Conservation (phyloP, 2,797 vertebrate genomes). For the Sebastes steindachneri region DNA sequence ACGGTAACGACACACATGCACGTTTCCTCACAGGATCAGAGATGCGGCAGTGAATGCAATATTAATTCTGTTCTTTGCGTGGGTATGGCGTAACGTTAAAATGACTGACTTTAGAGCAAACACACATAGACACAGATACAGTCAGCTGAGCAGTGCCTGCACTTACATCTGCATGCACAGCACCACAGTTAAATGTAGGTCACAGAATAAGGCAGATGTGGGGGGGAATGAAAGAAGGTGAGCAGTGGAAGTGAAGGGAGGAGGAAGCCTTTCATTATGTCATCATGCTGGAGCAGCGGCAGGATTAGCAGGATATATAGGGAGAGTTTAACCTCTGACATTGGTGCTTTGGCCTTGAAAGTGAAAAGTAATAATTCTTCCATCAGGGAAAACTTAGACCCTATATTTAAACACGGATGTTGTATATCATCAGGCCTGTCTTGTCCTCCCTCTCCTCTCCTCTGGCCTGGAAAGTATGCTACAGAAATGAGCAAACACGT, state of each 20-base stretch:
- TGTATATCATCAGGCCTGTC: not conserved
- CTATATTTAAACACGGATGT: not conserved
- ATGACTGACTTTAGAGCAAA: constrained; percentile 29
- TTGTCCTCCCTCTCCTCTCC: not conserved
- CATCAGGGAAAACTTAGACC: not conserved
- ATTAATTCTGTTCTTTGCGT: constrained; percentile 24
- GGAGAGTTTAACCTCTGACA: constrained; percentile 20
- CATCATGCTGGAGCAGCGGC: constrained; percentile 32
- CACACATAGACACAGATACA: constrained; percentile 3
- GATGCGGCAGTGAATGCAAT: constrained; percentile 12
- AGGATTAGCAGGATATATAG: constrained; percentile 32
- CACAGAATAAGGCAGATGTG: constrained; percentile 53
- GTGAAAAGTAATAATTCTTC: constrained; percentile 16
- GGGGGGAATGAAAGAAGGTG: constrained; percentile 63
- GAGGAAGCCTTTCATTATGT: constrained; percentile 71
- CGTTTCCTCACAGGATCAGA: not conserved
- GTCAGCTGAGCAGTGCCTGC: constrained; percentile 18
- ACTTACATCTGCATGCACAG: constrained; percentile 53
- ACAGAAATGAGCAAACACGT: not conserved
- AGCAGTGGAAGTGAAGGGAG: constrained; percentile 38
- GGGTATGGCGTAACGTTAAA: constrained; percentile 7
- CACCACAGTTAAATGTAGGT: constrained; percentile 67
- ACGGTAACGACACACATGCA: constrained; percentile 4
- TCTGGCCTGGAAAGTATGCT: not conserved
- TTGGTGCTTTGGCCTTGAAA: constrained; percentile 4